These are phyloP conservation scores for Trissolcus basalis DNA, from an alignment of 1,140 invertebrate species.

Conservation along the genomic window DNA sequence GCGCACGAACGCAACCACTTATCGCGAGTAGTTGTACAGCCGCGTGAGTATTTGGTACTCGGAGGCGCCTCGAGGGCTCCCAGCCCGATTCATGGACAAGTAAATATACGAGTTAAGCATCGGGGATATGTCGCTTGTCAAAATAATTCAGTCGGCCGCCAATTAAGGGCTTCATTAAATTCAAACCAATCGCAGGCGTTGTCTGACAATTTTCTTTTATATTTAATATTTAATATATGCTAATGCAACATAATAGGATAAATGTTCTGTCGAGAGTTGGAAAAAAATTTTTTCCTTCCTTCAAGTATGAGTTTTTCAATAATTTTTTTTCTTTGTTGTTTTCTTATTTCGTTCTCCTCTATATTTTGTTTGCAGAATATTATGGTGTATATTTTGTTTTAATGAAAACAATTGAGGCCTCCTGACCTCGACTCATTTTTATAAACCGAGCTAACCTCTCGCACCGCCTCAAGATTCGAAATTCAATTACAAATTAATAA, in stretches of 20 bases:
- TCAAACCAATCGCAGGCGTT: slow-evolving; percentile 23
- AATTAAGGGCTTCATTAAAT: slow-evolving; percentile 48
- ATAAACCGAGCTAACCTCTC: no score
- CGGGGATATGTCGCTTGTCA: slow-evolving; percentile 25
- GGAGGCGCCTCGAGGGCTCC: background rate
- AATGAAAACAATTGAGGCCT: no score
- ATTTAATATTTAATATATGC: background rate
- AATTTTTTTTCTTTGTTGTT: no score
- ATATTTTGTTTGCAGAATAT: no score
- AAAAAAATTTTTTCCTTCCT: no score
- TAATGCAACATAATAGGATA: background rate
- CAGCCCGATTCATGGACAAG: slow-evolving; percentile 2
- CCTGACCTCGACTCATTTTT: no score
- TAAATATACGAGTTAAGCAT: slow-evolving; percentile 13
- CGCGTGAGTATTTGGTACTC: slow-evolving; percentile 26
- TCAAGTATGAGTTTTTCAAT: no score
- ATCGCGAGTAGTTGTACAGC: slow-evolving; percentile 21
- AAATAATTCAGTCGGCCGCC: slow-evolving; percentile 38
- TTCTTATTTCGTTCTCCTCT: no score
- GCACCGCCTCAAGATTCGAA: no score
- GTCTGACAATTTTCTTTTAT: background rate
- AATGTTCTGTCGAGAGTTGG: background rate
- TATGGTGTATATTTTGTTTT: no score
- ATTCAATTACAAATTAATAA: no score
- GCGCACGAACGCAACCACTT: slow-evolving; percentile 30